These are phyloP conservation scores for Coelopa pilipes DNA, from an alignment of 2,888 invertebrate genomes.

Conservation along the genomic window DNA sequence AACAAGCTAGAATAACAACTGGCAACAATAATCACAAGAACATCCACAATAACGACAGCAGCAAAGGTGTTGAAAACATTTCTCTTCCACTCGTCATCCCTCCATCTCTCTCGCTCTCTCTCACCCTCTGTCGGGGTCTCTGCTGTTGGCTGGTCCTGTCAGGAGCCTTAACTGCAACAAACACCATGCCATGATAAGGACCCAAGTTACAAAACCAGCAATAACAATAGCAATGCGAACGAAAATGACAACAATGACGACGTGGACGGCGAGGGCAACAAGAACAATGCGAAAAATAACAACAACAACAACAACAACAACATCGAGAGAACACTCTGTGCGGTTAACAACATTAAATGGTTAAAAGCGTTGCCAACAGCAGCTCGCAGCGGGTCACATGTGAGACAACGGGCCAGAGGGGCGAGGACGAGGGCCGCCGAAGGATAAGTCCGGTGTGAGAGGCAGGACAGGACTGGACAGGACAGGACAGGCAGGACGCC, in stretches of 20 bases:
- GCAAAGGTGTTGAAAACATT: conserved; percentile 11
- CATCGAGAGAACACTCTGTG: conserved; percentile 1
- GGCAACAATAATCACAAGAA: too few relatives aligned
- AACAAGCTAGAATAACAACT: too few relatives aligned
- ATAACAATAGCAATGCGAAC: too few relatives aligned
- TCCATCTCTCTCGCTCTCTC: not conserved
- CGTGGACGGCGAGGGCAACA: conserved; percentile 14
- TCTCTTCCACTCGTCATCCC: not conserved
- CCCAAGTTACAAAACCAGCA: too few relatives aligned
- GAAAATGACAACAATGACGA: too few relatives aligned
- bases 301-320: conserved; percentile 22
- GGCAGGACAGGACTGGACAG: not conserved
- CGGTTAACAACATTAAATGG: conserved; percentile 32
- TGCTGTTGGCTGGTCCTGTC: too few relatives aligned
- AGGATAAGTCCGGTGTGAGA: too few relatives aligned
- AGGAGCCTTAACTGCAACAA: too few relatives aligned
- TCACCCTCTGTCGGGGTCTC: not conserved
- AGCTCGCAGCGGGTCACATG: not conserved
- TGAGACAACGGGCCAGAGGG: not conserved
- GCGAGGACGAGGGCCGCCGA: too few relatives aligned
- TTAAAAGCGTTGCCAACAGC: conserved; percentile 11
- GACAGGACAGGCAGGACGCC: not conserved
- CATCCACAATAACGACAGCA: not conserved
- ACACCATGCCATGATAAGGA: not conserved
- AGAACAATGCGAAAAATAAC: conserved; percentile 12